Conservation (phyloP, 2,113 vertebrate genomes). For the Formicarius rufipectus region DNA sequence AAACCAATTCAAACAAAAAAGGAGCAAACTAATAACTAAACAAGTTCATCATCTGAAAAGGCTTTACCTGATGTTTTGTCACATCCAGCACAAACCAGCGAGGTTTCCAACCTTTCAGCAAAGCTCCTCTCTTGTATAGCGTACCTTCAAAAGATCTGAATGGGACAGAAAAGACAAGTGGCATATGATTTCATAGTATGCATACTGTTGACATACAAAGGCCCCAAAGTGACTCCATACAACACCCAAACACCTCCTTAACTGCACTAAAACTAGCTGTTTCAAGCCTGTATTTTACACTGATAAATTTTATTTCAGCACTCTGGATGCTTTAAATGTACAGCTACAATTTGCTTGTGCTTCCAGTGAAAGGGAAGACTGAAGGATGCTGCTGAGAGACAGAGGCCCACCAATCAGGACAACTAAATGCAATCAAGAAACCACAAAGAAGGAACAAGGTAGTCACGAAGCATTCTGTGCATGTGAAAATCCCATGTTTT, state of each 20-base stretch:
- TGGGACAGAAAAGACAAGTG: not conserved
- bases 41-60: not conserved
- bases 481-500: not conserved
- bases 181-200: not conserved
- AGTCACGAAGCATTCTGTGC: not conserved
- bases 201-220: not conserved
- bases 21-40: not conserved
- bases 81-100: constrained; percentile 97
- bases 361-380: not conserved
- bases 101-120: constrained; percentile 97
- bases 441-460: not conserved
- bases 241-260: not conserved
- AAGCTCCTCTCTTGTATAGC: constrained; percentile 93
- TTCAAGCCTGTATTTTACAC: not conserved
- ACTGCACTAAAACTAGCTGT: not conserved
- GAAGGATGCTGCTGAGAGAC: not conserved
- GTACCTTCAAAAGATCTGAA: constrained; percentile 94
- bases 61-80: constrained; percentile 94
- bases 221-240: not conserved
- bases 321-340: not conserved
- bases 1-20: not conserved
- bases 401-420: not conserved
- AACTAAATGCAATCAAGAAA: not conserved
- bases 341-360: not conserved
- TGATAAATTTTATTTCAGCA: not conserved